Percentiles rank a stretch among this genome's conserved stretches.
These are phyloP conservation scores for Halotydeus destructor DNA, from an alignment of 1,140 invertebrate genomes.

Conservation along the genomic window DNA sequence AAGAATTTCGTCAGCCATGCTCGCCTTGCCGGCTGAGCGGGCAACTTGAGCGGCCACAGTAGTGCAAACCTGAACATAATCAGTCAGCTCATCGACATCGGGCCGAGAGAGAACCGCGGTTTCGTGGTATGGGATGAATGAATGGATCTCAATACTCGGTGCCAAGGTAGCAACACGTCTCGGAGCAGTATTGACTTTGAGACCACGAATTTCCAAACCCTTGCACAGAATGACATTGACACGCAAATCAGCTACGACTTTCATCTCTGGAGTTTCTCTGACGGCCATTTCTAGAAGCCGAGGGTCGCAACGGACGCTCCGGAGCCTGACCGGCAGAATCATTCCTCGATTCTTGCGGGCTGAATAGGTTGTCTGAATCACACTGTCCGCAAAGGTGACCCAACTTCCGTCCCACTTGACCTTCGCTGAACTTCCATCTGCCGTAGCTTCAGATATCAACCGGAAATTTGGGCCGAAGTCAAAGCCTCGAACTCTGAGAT, in stretches of 20 bases:
- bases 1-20: slow-evolving; percentile 12
- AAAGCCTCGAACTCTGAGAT: slow-evolving; percentile 73
- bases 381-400: slow-evolving; percentile 33
- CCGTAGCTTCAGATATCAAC: slow-evolving; percentile 21
- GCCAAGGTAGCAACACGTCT: slow-evolving; percentile 41
- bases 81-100: slow-evolving; percentile 18
- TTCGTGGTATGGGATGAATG: slow-evolving; percentile 52
- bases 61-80: slow-evolving; percentile 19
- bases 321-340: slow-evolving; percentile 31
- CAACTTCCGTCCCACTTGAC: slow-evolving; percentile 29
- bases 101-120: slow-evolving; percentile 18
- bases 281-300: slow-evolving; percentile 10
- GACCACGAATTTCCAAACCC: slow-evolving; percentile 30
- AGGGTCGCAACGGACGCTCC: slow-evolving; percentile 30
- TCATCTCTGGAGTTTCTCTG: slow-evolving; percentile 5
- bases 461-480: slow-evolving; percentile 47
- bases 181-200: slow-evolving; percentile 55
- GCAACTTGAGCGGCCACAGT: slow-evolving; percentile 19
- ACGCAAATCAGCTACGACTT: slow-evolving; percentile 10
- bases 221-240: slow-evolving; percentile 19
- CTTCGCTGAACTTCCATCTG: slow-evolving; percentile 14
- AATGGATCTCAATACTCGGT: slow-evolving; percentile 59
- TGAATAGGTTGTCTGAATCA: slow-evolving; percentile 32
- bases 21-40: not conserved
- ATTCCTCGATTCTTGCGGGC: slow-evolving; percentile 23